phyloP scores from a whole-genome alignment of 2,113 vertebrate species.

The Parus major region DNA sequence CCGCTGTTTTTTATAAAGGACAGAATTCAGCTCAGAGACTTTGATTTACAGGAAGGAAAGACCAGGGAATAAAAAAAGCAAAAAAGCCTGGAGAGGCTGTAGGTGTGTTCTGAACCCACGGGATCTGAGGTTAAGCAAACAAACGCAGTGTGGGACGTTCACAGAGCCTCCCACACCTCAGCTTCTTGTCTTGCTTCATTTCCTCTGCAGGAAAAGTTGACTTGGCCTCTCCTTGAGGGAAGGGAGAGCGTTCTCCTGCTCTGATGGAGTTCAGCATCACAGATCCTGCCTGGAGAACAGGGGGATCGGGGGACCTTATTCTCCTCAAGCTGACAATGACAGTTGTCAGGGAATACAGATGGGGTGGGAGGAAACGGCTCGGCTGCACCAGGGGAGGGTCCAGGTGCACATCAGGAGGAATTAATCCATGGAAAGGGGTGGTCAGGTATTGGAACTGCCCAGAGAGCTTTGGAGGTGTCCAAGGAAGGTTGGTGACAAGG shows the following conservation, averaged over 20 bases:
- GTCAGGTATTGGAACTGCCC: no score
- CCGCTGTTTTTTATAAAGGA: not conserved
- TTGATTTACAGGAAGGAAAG: not conserved
- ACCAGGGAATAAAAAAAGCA: not conserved
- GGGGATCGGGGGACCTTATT: not conserved
- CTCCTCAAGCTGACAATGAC: not conserved
- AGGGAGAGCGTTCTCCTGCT: not conserved
- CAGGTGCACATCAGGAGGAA: no score
- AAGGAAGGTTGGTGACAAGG: no score
- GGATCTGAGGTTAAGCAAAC: not conserved
- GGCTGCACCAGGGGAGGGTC: not conserved
- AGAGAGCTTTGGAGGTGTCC: no score
- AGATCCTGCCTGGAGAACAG: not conserved
- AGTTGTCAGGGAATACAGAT: not conserved
- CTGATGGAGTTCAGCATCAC: not conserved
- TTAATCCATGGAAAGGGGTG: no score
- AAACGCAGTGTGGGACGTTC: rapidly evolving
- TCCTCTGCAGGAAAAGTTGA: not conserved
- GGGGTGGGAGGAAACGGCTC: not conserved
- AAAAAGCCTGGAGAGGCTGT: not conserved
- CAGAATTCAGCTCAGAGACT: not conserved
- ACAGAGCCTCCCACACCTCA: not conserved
- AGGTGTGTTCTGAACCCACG: not conserved
- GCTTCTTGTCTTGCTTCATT: not conserved
- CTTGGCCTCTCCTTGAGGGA: not conserved